Percentiles rank a stretch among this genome's conserved stretches.
phyloP scores from a whole-genome alignment of 2,113 vertebrate species.

The Tinamus guttatus region DNA sequence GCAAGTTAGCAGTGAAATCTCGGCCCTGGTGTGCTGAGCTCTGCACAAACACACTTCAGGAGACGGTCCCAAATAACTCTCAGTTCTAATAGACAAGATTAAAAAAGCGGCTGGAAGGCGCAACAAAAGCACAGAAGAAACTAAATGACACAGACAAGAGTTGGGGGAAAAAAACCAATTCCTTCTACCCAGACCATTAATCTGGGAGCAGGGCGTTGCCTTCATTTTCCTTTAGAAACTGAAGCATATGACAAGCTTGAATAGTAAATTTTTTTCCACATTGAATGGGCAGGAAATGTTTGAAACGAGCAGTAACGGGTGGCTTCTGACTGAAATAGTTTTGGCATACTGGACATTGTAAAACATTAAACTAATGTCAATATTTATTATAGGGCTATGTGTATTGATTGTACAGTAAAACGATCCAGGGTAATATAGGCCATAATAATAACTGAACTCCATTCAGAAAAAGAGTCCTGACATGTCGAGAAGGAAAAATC shows the following conservation, averaged over 20 bases:
- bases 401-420: slow-evolving; percentile 74
- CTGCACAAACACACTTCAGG: neutral
- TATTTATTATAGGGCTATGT: slow-evolving; percentile 76
- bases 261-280: slow-evolving; percentile 21
- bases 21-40: neutral
- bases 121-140: neutral
- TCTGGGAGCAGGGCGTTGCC: fast-evolving
- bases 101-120: neutral
- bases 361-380: slow-evolving; percentile 53
- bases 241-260: neutral
- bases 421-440: slow-evolving; percentile 64
- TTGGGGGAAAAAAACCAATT: neutral
- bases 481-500: neutral
- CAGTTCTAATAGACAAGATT: neutral
- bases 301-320: slow-evolving; percentile 21
- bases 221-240: neutral
- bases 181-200: neutral
- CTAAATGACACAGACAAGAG: neutral
- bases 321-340: slow-evolving; percentile 26
- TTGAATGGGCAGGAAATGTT: neutral
- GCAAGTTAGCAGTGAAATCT: neutral
- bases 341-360: neutral
- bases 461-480: slow-evolving; percentile 60
- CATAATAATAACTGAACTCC: slow-evolving; percentile 71
- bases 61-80: neutral